Evolutionary conservation across 1,140 invertebrate species (phyloP).

Genomic region (Leptinotarsa lineolata): DNA sequence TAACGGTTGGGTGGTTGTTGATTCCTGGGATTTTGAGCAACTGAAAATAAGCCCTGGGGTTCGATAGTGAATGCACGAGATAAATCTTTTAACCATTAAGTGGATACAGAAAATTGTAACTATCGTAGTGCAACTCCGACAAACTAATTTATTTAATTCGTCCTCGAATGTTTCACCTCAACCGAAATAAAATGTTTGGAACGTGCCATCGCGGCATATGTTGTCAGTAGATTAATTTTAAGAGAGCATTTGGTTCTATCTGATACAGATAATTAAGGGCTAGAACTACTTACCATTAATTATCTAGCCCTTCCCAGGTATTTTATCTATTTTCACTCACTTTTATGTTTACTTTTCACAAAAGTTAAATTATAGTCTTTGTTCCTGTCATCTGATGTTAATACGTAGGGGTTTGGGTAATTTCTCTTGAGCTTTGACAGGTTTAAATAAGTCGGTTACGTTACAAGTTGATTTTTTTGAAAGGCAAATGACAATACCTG

Average conservation of each 20-base stretch:
- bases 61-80: too few relatives aligned
- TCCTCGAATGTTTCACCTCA: neutral
- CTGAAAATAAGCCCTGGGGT: too few relatives aligned
- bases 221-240: constrained; percentile 34
- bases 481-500: too few relatives aligned
- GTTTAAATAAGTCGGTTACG: too few relatives aligned
- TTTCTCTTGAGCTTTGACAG: too few relatives aligned
- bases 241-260: constrained; percentile 42
- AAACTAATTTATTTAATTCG: constrained; percentile 14
- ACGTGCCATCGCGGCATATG: constrained; percentile 26
- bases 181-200: neutral
- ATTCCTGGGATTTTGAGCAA: too few relatives aligned
- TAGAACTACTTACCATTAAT: constrained; percentile 38
- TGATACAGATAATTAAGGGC: constrained; percentile 42
- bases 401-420: neutral
- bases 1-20: too few relatives aligned
- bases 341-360: constrained; percentile 15
- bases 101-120: neutral
- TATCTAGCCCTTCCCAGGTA: constrained; percentile 33
- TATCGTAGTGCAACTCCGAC: neutral
- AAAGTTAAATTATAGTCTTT: constrained; percentile 9
- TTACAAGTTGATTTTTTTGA: too few relatives aligned
- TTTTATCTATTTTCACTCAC: constrained; percentile 37
- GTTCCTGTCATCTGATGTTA: neutral
- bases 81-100: neutral